A percentile compares a stretch with the other conserved stretches of the same genome.
Conservation (phyloP, 2,888 invertebrate genomes). For the Lypha dubia region DNA sequence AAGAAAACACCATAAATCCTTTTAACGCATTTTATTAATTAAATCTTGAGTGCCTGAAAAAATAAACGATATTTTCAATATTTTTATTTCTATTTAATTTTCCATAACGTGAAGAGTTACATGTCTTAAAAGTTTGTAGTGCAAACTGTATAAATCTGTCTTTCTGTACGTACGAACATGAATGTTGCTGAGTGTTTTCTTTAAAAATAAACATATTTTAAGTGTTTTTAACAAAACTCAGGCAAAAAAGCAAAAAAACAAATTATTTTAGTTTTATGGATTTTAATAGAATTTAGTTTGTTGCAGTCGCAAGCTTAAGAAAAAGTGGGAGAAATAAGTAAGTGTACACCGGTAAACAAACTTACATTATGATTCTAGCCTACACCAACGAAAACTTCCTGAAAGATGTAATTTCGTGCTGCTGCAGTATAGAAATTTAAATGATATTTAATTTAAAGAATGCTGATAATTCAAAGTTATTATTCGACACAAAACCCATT, state of each 20-base stretch:
- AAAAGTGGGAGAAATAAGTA: constrained; percentile 34
- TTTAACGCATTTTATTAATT: too few relatives aligned
- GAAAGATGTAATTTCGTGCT: background rate
- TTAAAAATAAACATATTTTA: constrained; percentile 62
- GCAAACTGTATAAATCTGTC: constrained; percentile 16
- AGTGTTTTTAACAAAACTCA: constrained; percentile 60
- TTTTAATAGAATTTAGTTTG: constrained; percentile 39
- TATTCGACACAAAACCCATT: too few relatives aligned
- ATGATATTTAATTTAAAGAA: too few relatives aligned
- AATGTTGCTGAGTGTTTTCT: constrained; percentile 34
- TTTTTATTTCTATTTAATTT: background rate
- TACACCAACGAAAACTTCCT: too few relatives aligned
- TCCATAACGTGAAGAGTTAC: background rate
- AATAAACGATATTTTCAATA: background rate
- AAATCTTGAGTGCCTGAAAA: background rate
- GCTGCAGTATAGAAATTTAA: background rate
- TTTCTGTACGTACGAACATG: constrained; percentile 3
- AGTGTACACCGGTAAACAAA: background rate
- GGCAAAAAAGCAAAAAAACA: constrained; percentile 20
- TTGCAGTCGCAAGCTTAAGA: background rate
- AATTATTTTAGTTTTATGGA: constrained; percentile 29
- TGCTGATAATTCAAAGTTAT: too few relatives aligned
- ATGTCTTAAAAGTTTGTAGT: background rate
- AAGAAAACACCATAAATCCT: too few relatives aligned
- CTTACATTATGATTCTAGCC: background rate